Percentiles rank a stretch among this genome's conserved stretches.
phyloP scores from a whole-genome alignment of 2,113 vertebrate species.

The Sus scrofa region T2T-Sscrofa CM000813.6:154714001-154714500 shows the following conservation, averaged over 20 bases:
- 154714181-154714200: background rate
- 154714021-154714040: background rate
- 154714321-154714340: conserved; percentile 31
- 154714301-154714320: conserved; percentile 43
- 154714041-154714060: background rate
- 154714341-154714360: background rate
- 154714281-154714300: conserved; percentile 38
- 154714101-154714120: background rate
- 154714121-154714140: background rate
- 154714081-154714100: conserved; percentile 44
- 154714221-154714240: background rate
- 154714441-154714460: background rate
- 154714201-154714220: conserved; percentile 1
- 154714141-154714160: background rate
- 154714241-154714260: conserved; percentile 49
- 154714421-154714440: background rate
- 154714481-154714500: background rate
- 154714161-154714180: background rate
- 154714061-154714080: background rate
- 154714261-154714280: conserved; percentile 30
- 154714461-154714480: background rate
- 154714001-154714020: background rate
- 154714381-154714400: background rate
- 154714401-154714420: background rate
- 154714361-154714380: background rate